These are phyloP conservation scores for Andrena bicolor DNA, from an alignment of 2,888 invertebrate species.

Conservation along the genomic window DNA sequence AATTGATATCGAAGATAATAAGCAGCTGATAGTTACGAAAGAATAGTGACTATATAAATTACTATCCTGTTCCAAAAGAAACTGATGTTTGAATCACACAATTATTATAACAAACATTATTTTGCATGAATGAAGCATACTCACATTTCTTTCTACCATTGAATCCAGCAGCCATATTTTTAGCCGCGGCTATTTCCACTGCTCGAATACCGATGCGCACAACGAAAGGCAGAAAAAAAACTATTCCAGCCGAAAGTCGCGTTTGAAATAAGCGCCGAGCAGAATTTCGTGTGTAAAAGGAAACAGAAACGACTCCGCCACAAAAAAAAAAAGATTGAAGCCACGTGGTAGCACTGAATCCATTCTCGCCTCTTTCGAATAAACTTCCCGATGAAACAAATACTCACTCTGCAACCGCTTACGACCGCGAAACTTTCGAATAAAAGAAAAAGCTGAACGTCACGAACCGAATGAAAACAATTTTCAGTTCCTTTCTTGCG, in stretches of 20 bases:
- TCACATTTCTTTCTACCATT: constrained; percentile 4
- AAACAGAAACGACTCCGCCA: background rate
- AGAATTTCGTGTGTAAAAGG: background rate
- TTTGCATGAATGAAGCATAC: background rate
- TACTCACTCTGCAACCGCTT: background rate
- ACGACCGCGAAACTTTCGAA: background rate
- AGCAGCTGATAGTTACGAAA: background rate
- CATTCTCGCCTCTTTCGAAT: background rate
- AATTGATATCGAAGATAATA: background rate
- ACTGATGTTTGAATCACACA: background rate
- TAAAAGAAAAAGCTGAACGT: background rate
- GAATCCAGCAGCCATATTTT: background rate
- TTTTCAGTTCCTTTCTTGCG: background rate
- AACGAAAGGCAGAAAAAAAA: background rate
- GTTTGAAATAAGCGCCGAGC: too few species aligned
- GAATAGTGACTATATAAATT: background rate
- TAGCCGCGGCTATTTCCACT: constrained; percentile 1
- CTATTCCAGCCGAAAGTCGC: background rate
- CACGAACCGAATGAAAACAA: background rate
- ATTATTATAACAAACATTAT: background rate
- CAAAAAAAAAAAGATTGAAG: background rate
- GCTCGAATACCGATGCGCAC: background rate
- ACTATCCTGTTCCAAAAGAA: background rate
- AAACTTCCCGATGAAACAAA: background rate
- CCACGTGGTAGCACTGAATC: background rate